Evolutionary conservation across 2,113 vertebrate species (phyloP).

Genomic region (Sphyrna mokarran): DNA sequence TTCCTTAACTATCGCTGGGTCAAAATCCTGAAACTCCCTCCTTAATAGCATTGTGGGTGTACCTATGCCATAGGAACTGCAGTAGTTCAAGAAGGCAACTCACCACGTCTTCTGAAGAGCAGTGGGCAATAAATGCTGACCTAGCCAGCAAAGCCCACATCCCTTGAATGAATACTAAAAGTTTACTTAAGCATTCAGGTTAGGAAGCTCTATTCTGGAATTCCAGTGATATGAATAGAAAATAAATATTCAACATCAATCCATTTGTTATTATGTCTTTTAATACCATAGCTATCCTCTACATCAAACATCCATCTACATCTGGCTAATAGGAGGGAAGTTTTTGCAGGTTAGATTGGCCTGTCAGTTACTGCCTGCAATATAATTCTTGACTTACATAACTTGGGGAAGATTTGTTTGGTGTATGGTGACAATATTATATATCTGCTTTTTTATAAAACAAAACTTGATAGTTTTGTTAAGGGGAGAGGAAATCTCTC

Average conservation of each 20-base stretch:
- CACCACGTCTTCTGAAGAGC: too few relatives aligned
- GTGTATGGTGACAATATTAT: background rate
- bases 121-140: too few relatives aligned
- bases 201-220: background rate
- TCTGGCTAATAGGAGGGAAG: background rate
- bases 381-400: background rate
- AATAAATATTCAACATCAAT: background rate
- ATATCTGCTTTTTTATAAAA: background rate
- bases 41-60: too few relatives aligned
- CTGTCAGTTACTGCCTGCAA: background rate
- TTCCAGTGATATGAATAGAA: background rate
- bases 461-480: too few relatives aligned
- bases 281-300: background rate
- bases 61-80: too few relatives aligned
- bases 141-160: too few relatives aligned
- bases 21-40: too few relatives aligned
- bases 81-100: too few relatives aligned
- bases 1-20: too few relatives aligned
- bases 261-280: background rate
- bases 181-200: background rate
- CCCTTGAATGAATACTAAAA: background rate
- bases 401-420: background rate
- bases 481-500: background rate
- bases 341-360: background rate
- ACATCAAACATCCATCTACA: background rate